phyloP scores from a whole-genome alignment of 2,888 invertebrate species.

The Perizoma affinitatum region DNA sequence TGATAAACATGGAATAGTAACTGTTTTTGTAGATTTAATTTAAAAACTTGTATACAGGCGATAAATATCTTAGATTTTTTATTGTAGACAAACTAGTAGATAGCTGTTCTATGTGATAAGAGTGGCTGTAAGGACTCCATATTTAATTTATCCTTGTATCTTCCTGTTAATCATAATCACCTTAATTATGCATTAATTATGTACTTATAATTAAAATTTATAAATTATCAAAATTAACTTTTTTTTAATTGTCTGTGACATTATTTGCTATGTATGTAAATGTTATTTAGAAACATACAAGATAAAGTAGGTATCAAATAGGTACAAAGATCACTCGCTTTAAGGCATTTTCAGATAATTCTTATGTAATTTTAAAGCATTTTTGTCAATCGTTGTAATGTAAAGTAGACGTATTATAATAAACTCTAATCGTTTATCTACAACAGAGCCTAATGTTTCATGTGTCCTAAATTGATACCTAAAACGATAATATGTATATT shows the following conservation, averaged over 20 bases:
- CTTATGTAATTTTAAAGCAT: constrained; percentile 66
- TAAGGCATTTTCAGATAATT: constrained; percentile 58
- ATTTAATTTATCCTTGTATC: constrained; percentile 65
- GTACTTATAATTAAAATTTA: constrained; percentile 41
- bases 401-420: constrained; percentile 57
- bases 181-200: constrained; percentile 35
- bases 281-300: constrained; percentile 50
- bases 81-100: constrained; percentile 76
- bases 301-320: constrained; percentile 69
- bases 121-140: constrained; percentile 78
- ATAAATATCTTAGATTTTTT: constrained; percentile 80
- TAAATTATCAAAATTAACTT: constrained; percentile 44
- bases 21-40: constrained; percentile 73
- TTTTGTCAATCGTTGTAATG: constrained; percentile 60
- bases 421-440: constrained; percentile 57
- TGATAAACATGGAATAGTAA: constrained; percentile 53
- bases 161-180: constrained; percentile 53
- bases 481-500: constrained; percentile 43
- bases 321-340: constrained; percentile 66
- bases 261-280: constrained; percentile 57
- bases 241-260: constrained; percentile 40
- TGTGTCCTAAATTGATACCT: constrained; percentile 76
- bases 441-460: constrained; percentile 61
- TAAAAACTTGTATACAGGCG: constrained; percentile 75
- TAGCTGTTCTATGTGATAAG: constrained; percentile 82